A percentile compares a stretch with the other conserved stretches of the same genome.
These are phyloP conservation scores for Podarcis raffonei DNA, from an alignment of 2,113 vertebrate genomes.

Conservation along the genomic window DNA sequence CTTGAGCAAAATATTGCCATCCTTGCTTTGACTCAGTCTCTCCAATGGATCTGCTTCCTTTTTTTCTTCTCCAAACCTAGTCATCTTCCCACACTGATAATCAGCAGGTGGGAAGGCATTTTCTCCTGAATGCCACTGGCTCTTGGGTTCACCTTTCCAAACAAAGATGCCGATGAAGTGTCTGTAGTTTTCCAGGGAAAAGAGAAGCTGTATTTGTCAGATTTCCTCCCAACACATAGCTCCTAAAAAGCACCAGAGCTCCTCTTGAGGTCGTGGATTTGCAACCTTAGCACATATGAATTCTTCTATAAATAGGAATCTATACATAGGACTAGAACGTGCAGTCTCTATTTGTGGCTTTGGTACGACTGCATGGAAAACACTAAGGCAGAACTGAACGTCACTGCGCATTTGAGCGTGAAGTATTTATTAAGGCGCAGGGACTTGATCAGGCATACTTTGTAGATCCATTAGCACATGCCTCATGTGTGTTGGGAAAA, in stretches of 20 bases:
- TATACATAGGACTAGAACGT: not conserved
- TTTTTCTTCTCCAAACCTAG: no score
- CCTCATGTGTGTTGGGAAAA: constrained; percentile 31
- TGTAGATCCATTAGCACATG: constrained; percentile 13
- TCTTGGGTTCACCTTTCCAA: not conserved
- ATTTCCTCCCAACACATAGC: not conserved
- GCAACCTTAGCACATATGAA: not conserved
- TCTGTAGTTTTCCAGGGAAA: not conserved
- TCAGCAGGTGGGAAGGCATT: not conserved
- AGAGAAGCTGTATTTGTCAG: not conserved
- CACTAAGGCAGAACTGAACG: not conserved
- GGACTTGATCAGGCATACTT: constrained; percentile 25
- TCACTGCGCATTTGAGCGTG: constrained; percentile 13
- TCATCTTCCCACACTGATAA: not conserved
- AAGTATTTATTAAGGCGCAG: constrained; percentile 19
- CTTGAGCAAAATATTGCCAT: not conserved
- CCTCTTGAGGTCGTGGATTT: not conserved
- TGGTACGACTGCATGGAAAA: not conserved
- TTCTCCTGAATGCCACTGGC: not conserved
- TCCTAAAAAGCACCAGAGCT: not conserved
- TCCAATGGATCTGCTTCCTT: not conserved
- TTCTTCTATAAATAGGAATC: not conserved
- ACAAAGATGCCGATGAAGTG: not conserved
- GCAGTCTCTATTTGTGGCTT: not conserved
- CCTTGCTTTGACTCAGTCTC: not conserved